phyloP scores from a whole-genome alignment of 1,140 invertebrate genomes.

The Ericerus pela region DNA sequence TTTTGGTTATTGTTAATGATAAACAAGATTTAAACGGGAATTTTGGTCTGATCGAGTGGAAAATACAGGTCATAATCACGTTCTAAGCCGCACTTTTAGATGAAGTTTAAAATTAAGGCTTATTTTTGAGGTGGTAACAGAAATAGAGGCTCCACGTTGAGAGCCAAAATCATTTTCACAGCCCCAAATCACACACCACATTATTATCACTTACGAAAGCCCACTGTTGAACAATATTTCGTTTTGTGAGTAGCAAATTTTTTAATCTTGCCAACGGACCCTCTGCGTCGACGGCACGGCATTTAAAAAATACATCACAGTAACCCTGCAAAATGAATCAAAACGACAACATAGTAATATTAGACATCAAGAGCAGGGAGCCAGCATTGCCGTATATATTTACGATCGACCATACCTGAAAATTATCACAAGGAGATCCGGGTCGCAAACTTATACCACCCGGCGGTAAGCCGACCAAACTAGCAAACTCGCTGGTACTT shows the following conservation, averaged over 20 bases:
- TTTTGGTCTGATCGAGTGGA: no score
- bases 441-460: conserved; percentile 79
- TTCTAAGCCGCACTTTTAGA: no score
- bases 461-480: conserved; percentile 51
- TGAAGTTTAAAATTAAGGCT: no score
- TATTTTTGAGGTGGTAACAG: no score
- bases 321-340: conserved; percentile 51
- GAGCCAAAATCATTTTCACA: neutral
- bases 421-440: conserved; percentile 96
- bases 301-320: conserved; percentile 97
- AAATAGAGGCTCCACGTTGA: no score
- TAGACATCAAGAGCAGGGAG: no score
- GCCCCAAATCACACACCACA: neutral
- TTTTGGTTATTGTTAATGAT: no score
- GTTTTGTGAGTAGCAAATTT: conserved; percentile 85
- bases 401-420: conserved; percentile 57
- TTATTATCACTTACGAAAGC: conserved; percentile 59
- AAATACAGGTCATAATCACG: no score
- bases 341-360: no score
- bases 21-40: no score
- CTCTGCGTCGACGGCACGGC: conserved; percentile 92
- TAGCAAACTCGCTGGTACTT: conserved; percentile 71
- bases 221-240: conserved; percentile 83
- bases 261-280: conserved; percentile 91
- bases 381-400: no score